Evolutionary conservation across 1,140 invertebrate genomes (phyloP).

Genomic region (Drosophila sucinea): DNA sequence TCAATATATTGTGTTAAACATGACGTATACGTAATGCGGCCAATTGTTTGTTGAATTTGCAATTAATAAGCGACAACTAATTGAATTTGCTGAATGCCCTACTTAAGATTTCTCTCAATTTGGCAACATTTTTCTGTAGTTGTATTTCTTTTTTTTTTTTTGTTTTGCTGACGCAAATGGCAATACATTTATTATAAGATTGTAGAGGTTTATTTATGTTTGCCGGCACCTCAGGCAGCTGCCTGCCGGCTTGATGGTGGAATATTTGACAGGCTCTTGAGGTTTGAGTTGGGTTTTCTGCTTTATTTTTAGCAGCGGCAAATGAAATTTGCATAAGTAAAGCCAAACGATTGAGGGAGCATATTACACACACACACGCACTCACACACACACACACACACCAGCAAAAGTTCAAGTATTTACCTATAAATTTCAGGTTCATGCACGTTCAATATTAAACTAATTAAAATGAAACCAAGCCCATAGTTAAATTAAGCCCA

Average conservation of each 20-base stretch:
- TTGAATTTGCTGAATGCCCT: slow-evolving; percentile 12
- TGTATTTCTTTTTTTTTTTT: background rate
- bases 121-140: background rate
- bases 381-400: background rate
- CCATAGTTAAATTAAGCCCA: background rate
- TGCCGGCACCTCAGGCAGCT: background rate
- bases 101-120: background rate
- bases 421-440: background rate
- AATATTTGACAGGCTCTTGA: slow-evolving; percentile 2
- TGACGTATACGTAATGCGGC: slow-evolving; percentile 25
- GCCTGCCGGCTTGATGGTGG: background rate
- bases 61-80: slow-evolving; percentile 41
- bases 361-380: background rate
- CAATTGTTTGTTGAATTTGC: slow-evolving; percentile 29
- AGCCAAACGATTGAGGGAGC: background rate
- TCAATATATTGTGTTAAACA: slow-evolving; percentile 4
- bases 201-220: slow-evolving; percentile 14
- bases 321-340: slow-evolving; percentile 13
- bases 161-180: slow-evolving; percentile 18
- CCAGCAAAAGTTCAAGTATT: background rate
- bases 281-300: slow-evolving; percentile 6
- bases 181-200: slow-evolving; percentile 27
- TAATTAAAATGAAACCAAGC: slow-evolving; percentile 4
- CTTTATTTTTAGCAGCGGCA: slow-evolving; percentile 11
- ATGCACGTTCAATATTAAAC: background rate